These are phyloP conservation scores for Oriolus oriolus DNA, from an alignment of 2,113 vertebrate species.

Conservation along the genomic window DNA sequence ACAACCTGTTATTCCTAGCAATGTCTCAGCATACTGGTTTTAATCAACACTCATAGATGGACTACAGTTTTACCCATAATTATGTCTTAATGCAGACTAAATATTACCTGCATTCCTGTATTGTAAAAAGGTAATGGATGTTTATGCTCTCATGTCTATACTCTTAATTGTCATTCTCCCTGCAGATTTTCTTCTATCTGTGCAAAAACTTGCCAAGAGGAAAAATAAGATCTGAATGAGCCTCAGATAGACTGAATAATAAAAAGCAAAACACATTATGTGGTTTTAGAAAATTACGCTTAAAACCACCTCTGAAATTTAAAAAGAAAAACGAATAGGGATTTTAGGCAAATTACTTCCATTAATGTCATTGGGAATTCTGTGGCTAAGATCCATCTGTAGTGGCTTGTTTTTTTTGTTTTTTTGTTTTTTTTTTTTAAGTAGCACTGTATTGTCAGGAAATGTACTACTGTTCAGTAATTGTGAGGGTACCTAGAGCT, in stretches of 20 bases:
- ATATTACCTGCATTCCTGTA: not conserved
- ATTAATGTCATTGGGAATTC: not conserved
- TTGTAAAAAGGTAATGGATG: not conserved
- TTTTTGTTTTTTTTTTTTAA: not conserved
- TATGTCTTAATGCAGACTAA: not conserved
- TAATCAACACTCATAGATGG: not conserved
- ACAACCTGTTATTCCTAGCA: not conserved
- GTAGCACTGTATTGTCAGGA: not conserved
- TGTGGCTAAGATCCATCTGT: not conserved
- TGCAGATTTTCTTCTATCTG: not conserved
- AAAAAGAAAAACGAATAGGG: not conserved
- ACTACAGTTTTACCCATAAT: not conserved
- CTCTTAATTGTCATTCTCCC: not conserved
- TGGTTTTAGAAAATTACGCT: constrained; percentile 41
- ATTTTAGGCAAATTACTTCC: constrained; percentile 28
- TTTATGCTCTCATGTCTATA: not conserved
- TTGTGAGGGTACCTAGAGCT: not conserved
- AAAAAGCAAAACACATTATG: not conserved
- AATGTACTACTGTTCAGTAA: not conserved
- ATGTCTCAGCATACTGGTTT: not conserved
- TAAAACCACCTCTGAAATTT: not conserved
- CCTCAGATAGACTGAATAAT: not conserved
- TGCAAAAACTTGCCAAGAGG: not conserved
- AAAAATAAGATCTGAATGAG: not conserved
- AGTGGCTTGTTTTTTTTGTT: not conserved